A percentile compares a stretch with the other conserved stretches of the same genome.
Conservation (phyloP, 2,113 vertebrate genomes). For the Kryptolebias marmoratus region DNA sequence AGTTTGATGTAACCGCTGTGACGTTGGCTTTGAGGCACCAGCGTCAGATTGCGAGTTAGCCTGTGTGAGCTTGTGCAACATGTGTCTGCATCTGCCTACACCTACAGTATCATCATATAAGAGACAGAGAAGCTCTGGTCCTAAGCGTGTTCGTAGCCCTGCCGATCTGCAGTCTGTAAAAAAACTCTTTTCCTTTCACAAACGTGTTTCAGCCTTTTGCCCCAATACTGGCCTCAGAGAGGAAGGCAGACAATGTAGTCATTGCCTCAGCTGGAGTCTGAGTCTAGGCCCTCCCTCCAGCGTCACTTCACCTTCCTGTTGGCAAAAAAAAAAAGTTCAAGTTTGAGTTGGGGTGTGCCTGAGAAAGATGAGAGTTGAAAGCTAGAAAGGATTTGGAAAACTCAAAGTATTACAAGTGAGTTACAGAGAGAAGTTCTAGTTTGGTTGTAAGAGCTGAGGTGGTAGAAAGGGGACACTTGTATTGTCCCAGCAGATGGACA, state of each 20-base stretch:
- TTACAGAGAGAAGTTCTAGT: neutral
- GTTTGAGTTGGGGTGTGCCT: slow-evolving; percentile 1
- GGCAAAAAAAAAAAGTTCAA: slow-evolving; percentile 39
- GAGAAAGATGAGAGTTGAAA: slow-evolving; percentile 19
- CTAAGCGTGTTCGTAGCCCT: neutral
- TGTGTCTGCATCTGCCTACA: neutral
- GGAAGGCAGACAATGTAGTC: slow-evolving; percentile 40
- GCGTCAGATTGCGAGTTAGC: neutral
- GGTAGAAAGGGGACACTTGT: neutral
- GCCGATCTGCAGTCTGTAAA: slow-evolving; percentile 27
- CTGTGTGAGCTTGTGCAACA: neutral
- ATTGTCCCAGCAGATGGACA: slow-evolving; percentile 44
- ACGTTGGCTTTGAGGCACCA: neutral
- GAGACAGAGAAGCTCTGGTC: neutral
- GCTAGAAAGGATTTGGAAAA: neutral
- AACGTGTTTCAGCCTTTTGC: slow-evolving; percentile 43
- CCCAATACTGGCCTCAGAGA: slow-evolving; percentile 65
- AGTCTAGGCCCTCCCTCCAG: slow-evolving; percentile 25
- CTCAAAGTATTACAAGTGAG: neutral
- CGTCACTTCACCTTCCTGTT: slow-evolving; percentile 17
- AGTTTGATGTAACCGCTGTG: neutral
- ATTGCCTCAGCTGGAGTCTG: slow-evolving; percentile 38
- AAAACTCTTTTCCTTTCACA: slow-evolving; percentile 34
- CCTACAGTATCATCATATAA: neutral
- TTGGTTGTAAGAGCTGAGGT: neutral